Base-by-base conservation (phyloP, 1,140 invertebrate species). In the Nomia melanderi region DNA sequence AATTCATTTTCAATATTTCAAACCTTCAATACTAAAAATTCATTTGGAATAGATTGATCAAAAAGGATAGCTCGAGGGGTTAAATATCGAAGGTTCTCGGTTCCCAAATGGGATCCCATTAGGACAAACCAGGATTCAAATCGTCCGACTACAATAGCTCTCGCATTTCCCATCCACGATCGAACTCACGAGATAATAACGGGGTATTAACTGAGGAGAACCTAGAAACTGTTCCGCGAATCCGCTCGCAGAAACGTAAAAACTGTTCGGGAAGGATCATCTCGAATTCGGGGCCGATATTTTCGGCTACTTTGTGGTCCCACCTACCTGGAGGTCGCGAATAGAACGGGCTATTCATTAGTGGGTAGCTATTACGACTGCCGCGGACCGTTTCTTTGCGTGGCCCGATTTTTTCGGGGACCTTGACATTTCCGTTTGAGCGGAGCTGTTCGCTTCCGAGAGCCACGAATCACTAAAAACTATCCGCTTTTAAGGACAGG, bases 291-390 rank as follows among this genome's bases (percentile, higher is more conserved):
- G 2, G 36, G 29, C 17, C 50, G 72, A 83, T 82, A 81, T 44
- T 74, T 81, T 84, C 56, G 82, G 72, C 83, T 84, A 84, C 83
- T 84, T 84, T 84, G 81, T 72, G 77, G 53, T 54, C 77, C 39
- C 69, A 63, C 62, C 82, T 80, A 54, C 62, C 59, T 82, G 75
- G 44, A 59, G 12, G 36, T 78, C 65, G 47, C 80, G 63, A 83
- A 73, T 81, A 79, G 64, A 83, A 69, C 69, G 14, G 65, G 67
- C 70, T 83, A 82, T 82, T 83, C 80, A 83, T 83, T 83, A 82
- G 79, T 69, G 77, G 36, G 60, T 77, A 67, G 54, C 59, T 54
- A 79, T 83, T 76, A 76, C 11, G 20, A 14, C 1, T 4, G 33
- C 27, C 27, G 8, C 31, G 33, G 39, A 44, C 50, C 59, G 41